These are phyloP conservation scores for Drosophila carrolli DNA, from an alignment of 1,140 invertebrate genomes.

Conservation along the genomic window DNA sequence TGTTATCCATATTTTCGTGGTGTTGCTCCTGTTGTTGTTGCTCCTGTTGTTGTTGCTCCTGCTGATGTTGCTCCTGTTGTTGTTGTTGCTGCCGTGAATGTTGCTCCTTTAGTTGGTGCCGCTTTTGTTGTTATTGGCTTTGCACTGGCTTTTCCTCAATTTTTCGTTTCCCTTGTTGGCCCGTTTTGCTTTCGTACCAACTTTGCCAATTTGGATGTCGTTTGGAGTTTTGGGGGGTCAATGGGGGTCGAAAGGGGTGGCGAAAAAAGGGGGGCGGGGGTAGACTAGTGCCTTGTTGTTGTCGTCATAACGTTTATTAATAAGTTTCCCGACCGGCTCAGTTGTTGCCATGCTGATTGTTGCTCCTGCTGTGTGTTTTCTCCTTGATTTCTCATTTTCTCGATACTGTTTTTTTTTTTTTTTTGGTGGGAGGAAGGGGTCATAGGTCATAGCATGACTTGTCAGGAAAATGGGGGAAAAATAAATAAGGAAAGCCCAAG, in stretches of 20 bases:
- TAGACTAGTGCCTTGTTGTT: slow-evolving; percentile 40
- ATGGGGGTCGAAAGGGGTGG: slow-evolving; percentile 4
- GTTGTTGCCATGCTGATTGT: slow-evolving; percentile 61
- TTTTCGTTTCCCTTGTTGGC: slow-evolving; percentile 1
- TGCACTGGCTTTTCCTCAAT: slow-evolving; percentile 10
- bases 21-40: slow-evolving; percentile 2
- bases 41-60: neutral
- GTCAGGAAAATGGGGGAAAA: slow-evolving; percentile 47
- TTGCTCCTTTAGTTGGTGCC: slow-evolving; percentile 7
- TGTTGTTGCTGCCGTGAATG: slow-evolving; percentile 1
- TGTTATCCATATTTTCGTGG: neutral
- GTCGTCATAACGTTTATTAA: slow-evolving; percentile 80
- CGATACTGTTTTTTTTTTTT: slow-evolving; percentile 6
- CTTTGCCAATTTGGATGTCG: slow-evolving; percentile 78
- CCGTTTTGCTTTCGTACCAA: slow-evolving; percentile 67
- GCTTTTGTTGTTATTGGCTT: slow-evolving; percentile 33
- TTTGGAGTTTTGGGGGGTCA: slow-evolving; percentile 7
- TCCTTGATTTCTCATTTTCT: slow-evolving; percentile 37
- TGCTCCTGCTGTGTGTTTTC: slow-evolving; percentile 62
- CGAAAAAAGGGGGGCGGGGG: too few species aligned
- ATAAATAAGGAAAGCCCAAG: slow-evolving; percentile 15
- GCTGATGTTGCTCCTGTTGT: neutral
- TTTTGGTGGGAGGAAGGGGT: neutral
- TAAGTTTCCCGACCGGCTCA: slow-evolving; percentile 55
- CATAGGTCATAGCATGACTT: slow-evolving; percentile 64